Percentiles rank a stretch among this genome's conserved stretches.
These are phyloP conservation scores for Anthopleura sola DNA, from an alignment of 64 coral and sea anemone genomes.

Conservation along the genomic window DNA sequence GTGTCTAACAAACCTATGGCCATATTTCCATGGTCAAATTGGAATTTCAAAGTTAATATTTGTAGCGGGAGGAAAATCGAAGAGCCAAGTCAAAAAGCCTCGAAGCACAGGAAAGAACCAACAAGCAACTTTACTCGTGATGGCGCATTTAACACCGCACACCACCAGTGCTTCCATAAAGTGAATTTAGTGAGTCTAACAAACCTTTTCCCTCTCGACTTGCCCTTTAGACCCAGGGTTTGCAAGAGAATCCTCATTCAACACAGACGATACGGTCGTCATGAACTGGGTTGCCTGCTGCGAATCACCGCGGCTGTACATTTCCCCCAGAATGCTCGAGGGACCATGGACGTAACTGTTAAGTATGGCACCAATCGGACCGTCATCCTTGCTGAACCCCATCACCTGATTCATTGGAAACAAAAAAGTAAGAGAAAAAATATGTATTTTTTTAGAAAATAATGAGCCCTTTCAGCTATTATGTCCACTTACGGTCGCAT, in stretches of 20 bases:
- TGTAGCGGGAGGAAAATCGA: too few species aligned
- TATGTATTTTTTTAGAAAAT: too few species aligned
- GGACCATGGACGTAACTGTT: conserved; percentile 41
- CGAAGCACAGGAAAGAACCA: too few species aligned
- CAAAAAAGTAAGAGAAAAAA: too few species aligned
- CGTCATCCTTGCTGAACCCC: conserved; percentile 26
- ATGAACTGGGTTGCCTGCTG: conserved; percentile 41
- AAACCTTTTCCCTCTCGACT: neutral
- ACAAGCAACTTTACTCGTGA: too few species aligned
- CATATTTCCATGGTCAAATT: too few species aligned
- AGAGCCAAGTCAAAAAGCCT: too few species aligned
- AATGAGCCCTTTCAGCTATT: too few species aligned
- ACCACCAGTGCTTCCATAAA: too few species aligned
- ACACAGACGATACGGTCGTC: conserved; percentile 31
- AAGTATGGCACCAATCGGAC: conserved; percentile 28
- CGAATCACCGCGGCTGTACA: conserved; percentile 14
- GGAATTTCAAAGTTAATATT: too few species aligned
- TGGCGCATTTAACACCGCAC: too few species aligned
- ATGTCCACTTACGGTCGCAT: conserved; percentile 40
- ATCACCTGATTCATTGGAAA: conserved; percentile 20
- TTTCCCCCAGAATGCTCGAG: conserved; percentile 22
- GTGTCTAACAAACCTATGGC: too few species aligned
- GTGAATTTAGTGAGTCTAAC: neutral
- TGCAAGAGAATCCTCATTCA: conserved; percentile 27
- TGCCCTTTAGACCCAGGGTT: neutral